Conservation (phyloP, 2,113 vertebrate species). For the Hymenochirus boettgeri region DNA sequence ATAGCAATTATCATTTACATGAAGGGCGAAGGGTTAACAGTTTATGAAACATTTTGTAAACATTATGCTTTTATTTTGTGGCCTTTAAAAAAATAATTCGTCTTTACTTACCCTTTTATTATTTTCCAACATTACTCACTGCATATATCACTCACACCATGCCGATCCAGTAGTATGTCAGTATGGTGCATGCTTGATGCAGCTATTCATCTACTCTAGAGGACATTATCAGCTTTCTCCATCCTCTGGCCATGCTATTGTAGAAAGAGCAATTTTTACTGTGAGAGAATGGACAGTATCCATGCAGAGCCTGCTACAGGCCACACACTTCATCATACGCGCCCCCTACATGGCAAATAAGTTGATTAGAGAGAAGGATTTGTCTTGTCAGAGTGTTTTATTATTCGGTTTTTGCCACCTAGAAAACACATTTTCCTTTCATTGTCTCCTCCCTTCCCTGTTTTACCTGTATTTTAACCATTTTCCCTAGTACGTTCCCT, state of each 20-base stretch:
- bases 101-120: not conserved
- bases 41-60: too few species aligned
- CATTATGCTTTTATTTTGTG: too few species aligned
- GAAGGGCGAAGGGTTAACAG: too few species aligned
- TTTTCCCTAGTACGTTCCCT: not conserved
- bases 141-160: not conserved
- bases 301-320: constrained; percentile 43
- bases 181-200: constrained; percentile 30
- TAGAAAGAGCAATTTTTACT: constrained; percentile 49
- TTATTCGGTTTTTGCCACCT: constrained; percentile 42
- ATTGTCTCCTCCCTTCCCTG: not conserved
- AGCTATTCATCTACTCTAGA: constrained; percentile 55
- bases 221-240: constrained; percentile 47
- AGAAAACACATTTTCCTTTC: constrained; percentile 28
- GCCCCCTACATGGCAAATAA: constrained; percentile 54
- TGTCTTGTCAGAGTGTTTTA: constrained; percentile 46
- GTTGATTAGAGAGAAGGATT: constrained; percentile 55
- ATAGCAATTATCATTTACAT: too few species aligned
- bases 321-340: constrained; percentile 54
- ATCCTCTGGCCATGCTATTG: constrained; percentile 52
- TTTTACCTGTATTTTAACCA: not conserved
- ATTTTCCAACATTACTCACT: not conserved
- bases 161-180: constrained; percentile 25
- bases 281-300: constrained; percentile 44
- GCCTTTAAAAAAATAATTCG: too few species aligned